Percentiles rank a stretch among this genome's conserved stretches.
Evolutionary conservation across 2,797 vertebrate genomes (phyloP).

Genomic region (Botia kubotai): DNA sequence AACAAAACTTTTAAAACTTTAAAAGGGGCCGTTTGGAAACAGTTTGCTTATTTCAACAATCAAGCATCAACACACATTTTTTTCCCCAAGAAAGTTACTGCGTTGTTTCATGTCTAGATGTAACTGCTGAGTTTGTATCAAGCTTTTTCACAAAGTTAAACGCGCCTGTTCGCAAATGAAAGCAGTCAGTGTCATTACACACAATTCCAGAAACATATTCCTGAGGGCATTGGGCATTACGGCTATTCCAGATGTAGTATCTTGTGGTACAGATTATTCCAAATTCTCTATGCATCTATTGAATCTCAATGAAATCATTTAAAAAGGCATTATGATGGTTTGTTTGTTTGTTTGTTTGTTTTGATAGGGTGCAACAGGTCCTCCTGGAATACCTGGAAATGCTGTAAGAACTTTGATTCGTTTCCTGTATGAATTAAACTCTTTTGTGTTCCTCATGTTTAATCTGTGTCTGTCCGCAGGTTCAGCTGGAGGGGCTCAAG

Average conservation of each 20-base stretch:
- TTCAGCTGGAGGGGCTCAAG: slow-evolving; percentile 82
- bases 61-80: neutral
- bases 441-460: neutral
- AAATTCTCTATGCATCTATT: too few species aligned
- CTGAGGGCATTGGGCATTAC: too few species aligned
- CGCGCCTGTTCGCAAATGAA: neutral
- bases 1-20: too few species aligned
- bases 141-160: neutral
- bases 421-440: neutral
- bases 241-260: too few species aligned
- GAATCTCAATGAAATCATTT: too few species aligned
- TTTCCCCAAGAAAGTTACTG: neutral
- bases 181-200: neutral
- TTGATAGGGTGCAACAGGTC: slow-evolving; percentile 85
- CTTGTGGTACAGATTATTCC: too few species aligned
- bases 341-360: neutral
- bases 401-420: slow-evolving; percentile 74
- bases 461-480: slow-evolving; percentile 73
- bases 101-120: neutral
- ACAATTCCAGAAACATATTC: too few species aligned
- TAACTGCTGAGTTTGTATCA: neutral
- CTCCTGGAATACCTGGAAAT: slow-evolving; percentile 84
- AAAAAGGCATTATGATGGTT: neutral
- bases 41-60: too few species aligned
- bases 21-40: too few species aligned